These are phyloP conservation scores for Sciurus vulgaris DNA, from an alignment of 2,797 vertebrate species.

Conservation along the genomic window DNA sequence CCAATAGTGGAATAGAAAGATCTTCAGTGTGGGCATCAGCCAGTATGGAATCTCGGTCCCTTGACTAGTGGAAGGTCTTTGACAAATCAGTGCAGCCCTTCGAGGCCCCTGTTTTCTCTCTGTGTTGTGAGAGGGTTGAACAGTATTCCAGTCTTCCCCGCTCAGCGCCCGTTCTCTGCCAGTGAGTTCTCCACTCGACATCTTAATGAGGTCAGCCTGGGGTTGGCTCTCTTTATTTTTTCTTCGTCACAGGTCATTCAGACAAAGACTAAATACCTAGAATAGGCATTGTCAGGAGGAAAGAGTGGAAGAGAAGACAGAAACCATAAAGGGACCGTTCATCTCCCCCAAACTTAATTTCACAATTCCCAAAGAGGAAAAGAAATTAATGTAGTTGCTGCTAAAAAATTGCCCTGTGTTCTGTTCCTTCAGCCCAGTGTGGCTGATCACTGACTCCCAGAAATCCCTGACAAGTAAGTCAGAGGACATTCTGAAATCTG, in stretches of 20 bases:
- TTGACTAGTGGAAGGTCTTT: background rate
- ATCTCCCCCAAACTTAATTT: conserved; percentile 76
- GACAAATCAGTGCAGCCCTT: fast-evolving
- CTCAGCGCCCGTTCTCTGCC: background rate
- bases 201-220: background rate
- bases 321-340: conserved; percentile 34
- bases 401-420: conserved; percentile 72
- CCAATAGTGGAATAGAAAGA: background rate
- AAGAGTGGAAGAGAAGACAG: background rate
- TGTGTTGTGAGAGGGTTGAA: background rate
- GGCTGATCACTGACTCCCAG: conserved; percentile 35
- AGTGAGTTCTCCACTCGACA: background rate
- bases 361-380: conserved; percentile 60
- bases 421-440: conserved; percentile 12
- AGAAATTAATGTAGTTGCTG: conserved; percentile 65
- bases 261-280: conserved; percentile 11
- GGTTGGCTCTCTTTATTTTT: background rate
- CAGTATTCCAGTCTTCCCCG: background rate
- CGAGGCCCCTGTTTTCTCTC: background rate
- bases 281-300: background rate
- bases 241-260: conserved; percentile 10
- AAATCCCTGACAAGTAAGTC: conserved; percentile 26
- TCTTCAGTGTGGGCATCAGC: background rate
- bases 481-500: conserved; percentile 23
- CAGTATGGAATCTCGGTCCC: background rate